Evolutionary conservation across 2,797 vertebrate species (phyloP), one percentile per base, ranked within the genome.

Genomic region (Dicrostonyx torquatus): DNA sequence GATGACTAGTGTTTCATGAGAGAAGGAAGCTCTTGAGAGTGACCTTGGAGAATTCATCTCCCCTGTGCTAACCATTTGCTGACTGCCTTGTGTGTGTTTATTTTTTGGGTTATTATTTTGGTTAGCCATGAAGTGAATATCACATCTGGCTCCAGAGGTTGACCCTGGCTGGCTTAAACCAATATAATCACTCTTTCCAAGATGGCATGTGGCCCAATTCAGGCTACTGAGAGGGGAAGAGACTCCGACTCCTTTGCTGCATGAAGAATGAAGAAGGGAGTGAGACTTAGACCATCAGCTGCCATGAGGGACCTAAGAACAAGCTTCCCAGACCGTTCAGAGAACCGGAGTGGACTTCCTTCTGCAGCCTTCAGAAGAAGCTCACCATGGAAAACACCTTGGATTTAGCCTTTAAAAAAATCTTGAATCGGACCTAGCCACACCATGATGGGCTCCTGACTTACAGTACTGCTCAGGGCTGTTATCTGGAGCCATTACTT

Each of bases 11-110:
- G 66, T 87, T 84, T 55, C 43, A 50, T 34, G 13, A 31, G 66
- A 62, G 6, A 3, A 29, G 50, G 40, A 62, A 72, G 86, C 68
- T n/a, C 17, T n/a, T 55, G 68, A 89, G 53, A 20, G 3, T 70
- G 90, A 64, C 58, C 76, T 80, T 87, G 77, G 43, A n/a, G 92
- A 91, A 89, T 12, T 82, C 15, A 55, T 43, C 70, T 83, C 10
- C 48, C 14, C 20, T 62, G 20, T 60, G 18, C 29, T 5, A 29
- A 26, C 22, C n/a, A 86, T 68, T 43, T 87, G 43, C 31, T 37
- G 37, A 50, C 75, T 89, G 17, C 45, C 2, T 45, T 80, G 37
- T 48, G 53, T 55, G 18, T n/a, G 12, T 87, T 4, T 70, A 1
- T 79, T 48, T 72, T 53, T 89, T 75, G 43, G 34, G 18, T 40